Base-by-base conservation (phyloP, 2,888 invertebrate species). In the Xestoiulus laeticollis region DNA sequence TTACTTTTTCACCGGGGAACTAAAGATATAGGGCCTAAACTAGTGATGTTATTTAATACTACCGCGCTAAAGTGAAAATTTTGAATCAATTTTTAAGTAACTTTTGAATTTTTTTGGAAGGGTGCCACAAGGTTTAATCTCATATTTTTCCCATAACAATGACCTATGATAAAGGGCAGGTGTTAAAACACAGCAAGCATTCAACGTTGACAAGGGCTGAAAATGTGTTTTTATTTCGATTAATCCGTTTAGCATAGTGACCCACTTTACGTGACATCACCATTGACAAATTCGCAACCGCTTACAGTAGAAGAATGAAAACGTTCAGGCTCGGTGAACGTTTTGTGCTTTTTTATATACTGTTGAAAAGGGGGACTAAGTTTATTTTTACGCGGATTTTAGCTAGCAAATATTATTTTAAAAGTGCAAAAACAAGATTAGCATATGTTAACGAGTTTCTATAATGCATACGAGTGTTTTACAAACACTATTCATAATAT, bases 391-490 rank as follows among this genome's bases (percentile, higher is more conserved):
- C 78, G 78, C 78, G 78, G 22, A 12, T 78, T 78, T 78, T 78
- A 78, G 78, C 78, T 30, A 12, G 85, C 85, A 85, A 85, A 85
- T 85, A 85, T 85, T 85, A 85, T 85, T 85, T 16, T 26, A 38
- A 85, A 38, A 33, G 44, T 85, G 22, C 26, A 22, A 38, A 85
- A 85, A 85, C 26, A 85, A 85, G 85, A 85, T 85, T 85, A 85
- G 85, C 38, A 85, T 44, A 44, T 85, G 85, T 85, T 85, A 85
- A 85, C 85, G 85, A 85, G 85, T 26, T 38, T 14, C 85, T 44
- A 78, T 78, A 78, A 78, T 30, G 78, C 30, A 14, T 2, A 10
- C 30, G 30, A 78, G 78, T 78, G 78, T 78, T 78, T 78, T 78
- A 78, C 78, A 78, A 78, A 78, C 78, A n/a, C n/a, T 78, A 30